A percentile compares a stretch with the other conserved stretches of the same genome.
Evolutionary conservation across 1,140 invertebrate species (phyloP).

Genomic region (Drosophila obscura): DNA sequence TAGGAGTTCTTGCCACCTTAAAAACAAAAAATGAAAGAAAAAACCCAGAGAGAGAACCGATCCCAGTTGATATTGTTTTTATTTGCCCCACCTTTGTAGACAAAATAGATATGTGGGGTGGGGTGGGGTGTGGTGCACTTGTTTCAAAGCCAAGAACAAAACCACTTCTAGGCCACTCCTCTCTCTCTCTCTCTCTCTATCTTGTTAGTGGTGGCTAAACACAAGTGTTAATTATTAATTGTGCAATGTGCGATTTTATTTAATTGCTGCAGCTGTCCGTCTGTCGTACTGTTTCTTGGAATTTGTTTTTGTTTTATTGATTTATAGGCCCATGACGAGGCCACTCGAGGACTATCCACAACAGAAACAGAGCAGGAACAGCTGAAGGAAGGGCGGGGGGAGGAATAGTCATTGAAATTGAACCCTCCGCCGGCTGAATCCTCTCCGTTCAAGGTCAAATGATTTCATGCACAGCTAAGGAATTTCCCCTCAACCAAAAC

Average conservation of each 20-base stretch:
- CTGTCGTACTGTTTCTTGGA: background rate
- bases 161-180: no score
- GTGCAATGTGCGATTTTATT: conserved; percentile 48
- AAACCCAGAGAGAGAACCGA: no score
- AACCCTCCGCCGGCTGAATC: conserved; percentile 8
- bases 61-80: no score
- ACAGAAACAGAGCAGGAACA: conserved; percentile 7
- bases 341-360: conserved; percentile 10
- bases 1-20: conserved; percentile 14
- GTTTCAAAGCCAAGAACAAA: no score
- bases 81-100: no score
- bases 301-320: conserved; percentile 30
- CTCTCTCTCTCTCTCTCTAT: no score
- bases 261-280: conserved; percentile 42
- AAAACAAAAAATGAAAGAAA: no score
- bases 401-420: background rate
- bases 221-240: conserved; percentile 51
- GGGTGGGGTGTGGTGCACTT: no score
- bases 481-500: conserved; percentile 8
- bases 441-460: conserved; percentile 51
- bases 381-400: background rate
- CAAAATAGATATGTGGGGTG: no score
- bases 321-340: conserved; percentile 23
- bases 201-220: no score
- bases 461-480: conserved; percentile 52